Evolutionary conservation across 2,888 invertebrate species (phyloP), one percentile per base, ranked within the genome.

Genomic region (Sinohyriopsis cumingii): DNA sequence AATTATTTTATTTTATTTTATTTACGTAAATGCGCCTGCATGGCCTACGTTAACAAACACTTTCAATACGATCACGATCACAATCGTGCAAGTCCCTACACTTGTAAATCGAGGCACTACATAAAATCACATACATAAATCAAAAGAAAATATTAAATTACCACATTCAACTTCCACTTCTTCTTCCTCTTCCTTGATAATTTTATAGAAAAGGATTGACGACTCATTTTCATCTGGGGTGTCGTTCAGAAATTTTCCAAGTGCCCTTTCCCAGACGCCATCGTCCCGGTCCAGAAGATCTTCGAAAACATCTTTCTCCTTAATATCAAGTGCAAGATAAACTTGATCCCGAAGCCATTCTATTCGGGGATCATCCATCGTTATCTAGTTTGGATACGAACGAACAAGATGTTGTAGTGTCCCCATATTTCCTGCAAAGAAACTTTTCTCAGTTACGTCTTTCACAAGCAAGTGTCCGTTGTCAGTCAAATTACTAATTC

Each of bases 141-240:
- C 45, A 45, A 24, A n/a, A 22, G 19, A 54, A 24, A 18, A 24
- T 55, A 22, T 45, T 4, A 33, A 61, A 73, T 67, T 84, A 90
- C 90, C 89, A 80, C 87, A 87, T 87, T 89, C 90, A 60, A 90
- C 87, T 86, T 89, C 88, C 59, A 89, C 84, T 78, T 90, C 90
- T 69, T 87, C 87, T 70, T 89, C 88, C 75, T 89, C 90, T 77
- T 90, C 90, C 63, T 77, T 77, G 20, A 87, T 77, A 54, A 83
- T 82, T 79, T 90, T 90, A 72, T 89, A 89, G 77, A 90, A 90
- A 22, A 89, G 73, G 59, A 90, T 70, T 18, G 89, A 86, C n/a
- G 86, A 80, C 69, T 86, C 84, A 28, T 82, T 81, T 63, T 90
- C 90, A 6, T 87, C 85, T 59, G 89, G 87, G 20, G 88, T 89